Evolutionary conservation across 2,888 invertebrate species (phyloP).

Genomic region (Eupeodes latifasciatus): DNA sequence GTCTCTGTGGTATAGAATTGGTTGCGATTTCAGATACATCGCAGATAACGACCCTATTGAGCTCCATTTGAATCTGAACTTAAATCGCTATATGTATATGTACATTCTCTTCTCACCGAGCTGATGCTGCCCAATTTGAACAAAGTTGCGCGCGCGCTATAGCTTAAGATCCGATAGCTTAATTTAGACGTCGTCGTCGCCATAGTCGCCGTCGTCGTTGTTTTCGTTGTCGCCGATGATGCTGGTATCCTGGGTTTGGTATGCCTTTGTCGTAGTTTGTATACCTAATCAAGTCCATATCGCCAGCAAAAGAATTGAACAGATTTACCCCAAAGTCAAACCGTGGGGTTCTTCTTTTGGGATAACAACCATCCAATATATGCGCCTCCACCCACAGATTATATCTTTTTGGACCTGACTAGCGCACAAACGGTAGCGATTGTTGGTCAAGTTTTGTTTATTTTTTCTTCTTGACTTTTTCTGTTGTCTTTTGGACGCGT

Average conservation of each 20-base stretch:
- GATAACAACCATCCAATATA: background rate
- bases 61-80: slow-evolving; percentile 60
- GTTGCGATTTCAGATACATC: slow-evolving; percentile 65
- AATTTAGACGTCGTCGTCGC: slow-evolving; percentile 72
- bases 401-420: slow-evolving; percentile 39
- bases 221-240: slow-evolving; percentile 5
- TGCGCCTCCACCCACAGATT: slow-evolving; percentile 56
- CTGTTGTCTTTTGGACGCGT: slow-evolving; percentile 63
- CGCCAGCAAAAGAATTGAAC: slow-evolving; percentile 30
- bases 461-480: background rate
- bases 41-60: slow-evolving; percentile 58
- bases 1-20: slow-evolving; percentile 58
- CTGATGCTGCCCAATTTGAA: slow-evolving; percentile 34
- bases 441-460: slow-evolving; percentile 71
- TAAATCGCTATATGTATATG: background rate
- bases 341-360: slow-evolving; percentile 21
- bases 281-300: background rate
- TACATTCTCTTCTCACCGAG: slow-evolving; percentile 2
- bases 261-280: background rate
- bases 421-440: slow-evolving; percentile 72
- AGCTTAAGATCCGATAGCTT: slow-evolving; percentile 77
- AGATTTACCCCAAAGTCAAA: slow-evolving; percentile 33
- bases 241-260: slow-evolving; percentile 2
- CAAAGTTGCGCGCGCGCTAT: slow-evolving; percentile 60
- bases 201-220: slow-evolving; percentile 35